Base-by-base conservation (phyloP, 2,113 vertebrate genomes). In the Empidonax traillii region DNA sequence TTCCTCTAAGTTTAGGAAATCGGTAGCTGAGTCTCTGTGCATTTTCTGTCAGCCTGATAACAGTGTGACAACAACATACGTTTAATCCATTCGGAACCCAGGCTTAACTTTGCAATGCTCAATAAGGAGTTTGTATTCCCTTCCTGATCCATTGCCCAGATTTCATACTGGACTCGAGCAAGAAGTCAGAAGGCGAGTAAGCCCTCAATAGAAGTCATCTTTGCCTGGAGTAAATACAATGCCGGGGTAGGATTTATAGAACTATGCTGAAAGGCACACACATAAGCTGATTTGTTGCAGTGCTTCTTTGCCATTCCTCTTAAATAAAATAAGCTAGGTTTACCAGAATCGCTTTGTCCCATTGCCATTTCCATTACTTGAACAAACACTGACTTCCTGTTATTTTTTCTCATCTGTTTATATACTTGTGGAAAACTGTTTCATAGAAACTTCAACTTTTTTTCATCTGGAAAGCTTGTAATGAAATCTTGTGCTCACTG, bases 1-100 rank as follows among this genome's bases (percentile, higher is more conserved):
- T 79, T 97, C 78, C 96, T 97, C 67, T 6, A 97, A 97, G 95
- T 98, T 98, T 97, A 95, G 95, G 95, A 95, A 97, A 96, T 24
- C 3, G 7, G 94, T 87, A 89, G 92, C 96, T 90, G 95, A 97
- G 90, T 85, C 94, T 97, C 94, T 82, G 53, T 66, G 97, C 85
- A 43, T 96, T 97, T 98, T 87, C 90, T 97, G 85, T 93, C 96
- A 97, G 95, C 63, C 94, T 96, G 94, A 95, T 94, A 98, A 96
- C 86, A 89, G 83, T 86, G 96, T 95, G 96, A 97, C 85, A 98
- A 97, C 90, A 97, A 96, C 92, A 71, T 30, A 65, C 28, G 18
- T 95, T 97, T 97, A 97, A 97, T 98, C 89, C 65, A 56, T 91
- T 91, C 37, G 18, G 91, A 97, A 94, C 80, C 85, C 85, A 93